Conservation (phyloP, 1,140 invertebrate species). For the Ceratina japonica region DNA sequence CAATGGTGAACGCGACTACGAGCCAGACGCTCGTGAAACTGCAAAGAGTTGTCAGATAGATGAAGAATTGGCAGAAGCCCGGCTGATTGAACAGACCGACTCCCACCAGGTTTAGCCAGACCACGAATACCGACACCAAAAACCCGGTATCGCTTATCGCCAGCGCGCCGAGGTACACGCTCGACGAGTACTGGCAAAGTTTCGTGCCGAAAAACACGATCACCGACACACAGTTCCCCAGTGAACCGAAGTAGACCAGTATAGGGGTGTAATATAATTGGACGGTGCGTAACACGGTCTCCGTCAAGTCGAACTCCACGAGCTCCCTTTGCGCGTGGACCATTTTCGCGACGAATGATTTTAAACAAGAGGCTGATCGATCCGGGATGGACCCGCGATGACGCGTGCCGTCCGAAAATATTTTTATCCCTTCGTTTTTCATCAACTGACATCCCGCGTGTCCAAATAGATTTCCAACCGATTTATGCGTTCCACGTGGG, state of each 20-base stretch:
- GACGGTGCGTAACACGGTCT: constrained; percentile 45
- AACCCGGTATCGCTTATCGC: constrained; percentile 89
- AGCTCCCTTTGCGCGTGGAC: constrained; percentile 1
- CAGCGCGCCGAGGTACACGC: constrained; percentile 88
- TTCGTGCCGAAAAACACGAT: constrained; percentile 87
- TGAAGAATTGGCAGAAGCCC: constrained; percentile 86
- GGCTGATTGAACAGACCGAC: constrained; percentile 82
- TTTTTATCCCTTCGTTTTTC: constrained; percentile 11
- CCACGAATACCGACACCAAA: constrained; percentile 82
- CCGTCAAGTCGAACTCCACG: constrained; percentile 18
- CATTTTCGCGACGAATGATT: constrained; percentile 32
- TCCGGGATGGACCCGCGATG: constrained; percentile 15
- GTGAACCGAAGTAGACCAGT: constrained; percentile 83
- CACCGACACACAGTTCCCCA: constrained; percentile 88
- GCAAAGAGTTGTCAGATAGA: constrained; percentile 85
- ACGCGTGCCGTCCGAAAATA: constrained; percentile 19
- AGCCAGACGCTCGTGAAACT: constrained; percentile 90
- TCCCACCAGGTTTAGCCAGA: constrained; percentile 84
- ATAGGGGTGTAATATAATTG: constrained; percentile 86
- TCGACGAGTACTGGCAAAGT: constrained; percentile 86
- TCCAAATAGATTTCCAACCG: background rate
- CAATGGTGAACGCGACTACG: constrained; percentile 91
- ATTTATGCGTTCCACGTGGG: background rate
- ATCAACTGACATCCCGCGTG: constrained; percentile 17
- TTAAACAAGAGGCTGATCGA: background rate